phyloP scores from a whole-genome alignment of 1,140 invertebrate species.

The Penaeus chinensis region DNA sequence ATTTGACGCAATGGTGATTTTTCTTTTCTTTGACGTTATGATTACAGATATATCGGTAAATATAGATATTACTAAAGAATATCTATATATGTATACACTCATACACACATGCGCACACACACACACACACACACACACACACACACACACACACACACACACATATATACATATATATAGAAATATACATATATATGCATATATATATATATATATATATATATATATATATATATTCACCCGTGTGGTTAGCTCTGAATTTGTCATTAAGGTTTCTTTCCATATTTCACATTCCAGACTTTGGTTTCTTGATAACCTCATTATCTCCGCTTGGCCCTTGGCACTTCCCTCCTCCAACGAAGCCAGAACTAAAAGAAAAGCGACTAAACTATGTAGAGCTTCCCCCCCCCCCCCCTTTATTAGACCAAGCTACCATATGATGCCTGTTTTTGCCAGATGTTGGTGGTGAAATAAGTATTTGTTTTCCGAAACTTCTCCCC shows the following conservation, averaged over 20 bases:
- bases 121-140: background rate
- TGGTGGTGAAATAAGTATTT: too few species aligned
- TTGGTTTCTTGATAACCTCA: background rate
- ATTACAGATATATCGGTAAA: background rate
- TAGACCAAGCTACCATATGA: too few species aligned
- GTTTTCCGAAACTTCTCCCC: too few species aligned
- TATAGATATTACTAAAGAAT: background rate
- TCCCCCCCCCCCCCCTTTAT: too few species aligned
- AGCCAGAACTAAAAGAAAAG: too few species aligned
- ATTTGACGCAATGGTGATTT: too few species aligned
- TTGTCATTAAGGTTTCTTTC: background rate
- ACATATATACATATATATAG: background rate
- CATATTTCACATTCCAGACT: background rate
- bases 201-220: conserved; percentile 13
- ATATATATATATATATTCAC: background rate
- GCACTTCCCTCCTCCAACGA: too few species aligned
- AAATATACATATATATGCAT: conserved; percentile 2
- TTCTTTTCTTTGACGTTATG: background rate
- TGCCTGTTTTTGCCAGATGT: too few species aligned
- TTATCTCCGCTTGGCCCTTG: too few species aligned
- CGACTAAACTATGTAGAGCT: too few species aligned
- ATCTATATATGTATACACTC: background rate
- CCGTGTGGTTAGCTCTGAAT: background rate
- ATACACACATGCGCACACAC: background rate
- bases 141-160: background rate